These are phyloP conservation scores for Noturus placidus DNA, from an alignment of 2,113 vertebrate species.

Conservation along the genomic window DNA sequence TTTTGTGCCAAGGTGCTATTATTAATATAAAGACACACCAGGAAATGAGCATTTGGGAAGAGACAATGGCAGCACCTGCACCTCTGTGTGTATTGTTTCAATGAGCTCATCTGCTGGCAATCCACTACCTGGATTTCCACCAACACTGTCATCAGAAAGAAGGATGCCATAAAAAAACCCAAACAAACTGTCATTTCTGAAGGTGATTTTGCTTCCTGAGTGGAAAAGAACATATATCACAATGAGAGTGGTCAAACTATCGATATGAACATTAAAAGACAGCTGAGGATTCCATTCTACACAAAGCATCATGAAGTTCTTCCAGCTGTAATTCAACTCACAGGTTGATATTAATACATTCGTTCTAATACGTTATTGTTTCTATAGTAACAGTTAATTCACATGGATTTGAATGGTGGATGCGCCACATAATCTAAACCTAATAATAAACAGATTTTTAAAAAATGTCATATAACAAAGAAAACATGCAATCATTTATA, in stretches of 20 bases:
- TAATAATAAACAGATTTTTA: not conserved
- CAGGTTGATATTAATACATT: not conserved
- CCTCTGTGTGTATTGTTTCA: constrained; percentile 21
- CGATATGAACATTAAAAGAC: not conserved
- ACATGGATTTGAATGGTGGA: not conserved
- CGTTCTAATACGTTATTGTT: not conserved
- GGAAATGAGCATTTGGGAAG: constrained; percentile 2
- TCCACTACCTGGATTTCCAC: not conserved
- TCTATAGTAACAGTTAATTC: not conserved
- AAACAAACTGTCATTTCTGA: not conserved
- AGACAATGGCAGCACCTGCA: constrained; percentile 44
- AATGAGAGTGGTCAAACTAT: not conserved
- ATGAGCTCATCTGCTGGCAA: not conserved
- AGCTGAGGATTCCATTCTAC: not conserved
- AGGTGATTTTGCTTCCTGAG: not conserved
- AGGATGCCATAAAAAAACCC: not conserved
- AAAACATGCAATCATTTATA: not conserved
- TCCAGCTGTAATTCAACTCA: not conserved
- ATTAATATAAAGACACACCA: constrained; percentile 29
- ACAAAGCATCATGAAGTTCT: not conserved
- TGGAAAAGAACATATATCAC: not conserved
- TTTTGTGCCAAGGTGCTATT: constrained; percentile 18
- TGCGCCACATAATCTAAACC: not conserved
- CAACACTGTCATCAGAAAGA: not conserved
- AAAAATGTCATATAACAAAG: too few relatives aligned